phyloP scores from a whole-genome alignment of 2,888 invertebrate species.

The Ectobius pallidus region DNA sequence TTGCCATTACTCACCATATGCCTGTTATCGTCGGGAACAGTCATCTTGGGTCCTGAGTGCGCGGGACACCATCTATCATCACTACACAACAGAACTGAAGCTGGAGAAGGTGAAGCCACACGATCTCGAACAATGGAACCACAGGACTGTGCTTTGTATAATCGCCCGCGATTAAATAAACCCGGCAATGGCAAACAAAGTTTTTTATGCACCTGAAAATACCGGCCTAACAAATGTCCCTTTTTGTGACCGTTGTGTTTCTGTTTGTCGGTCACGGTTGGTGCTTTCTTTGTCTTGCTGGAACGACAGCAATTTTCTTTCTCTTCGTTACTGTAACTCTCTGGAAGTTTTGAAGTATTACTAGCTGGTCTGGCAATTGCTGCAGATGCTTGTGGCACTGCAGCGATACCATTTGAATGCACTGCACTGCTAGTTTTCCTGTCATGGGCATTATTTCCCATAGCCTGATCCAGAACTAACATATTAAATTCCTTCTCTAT shows the following conservation, averaged over 20 bases:
- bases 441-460: background rate
- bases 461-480: background rate
- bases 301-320: slow-evolving; percentile 44
- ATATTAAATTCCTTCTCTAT: slow-evolving; percentile 3
- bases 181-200: slow-evolving; percentile 66
- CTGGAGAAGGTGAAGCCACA: slow-evolving; percentile 54
- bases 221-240: slow-evolving; percentile 67
- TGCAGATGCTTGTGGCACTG: background rate
- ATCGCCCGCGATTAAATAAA: slow-evolving; percentile 60
- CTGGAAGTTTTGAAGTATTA: background rate
- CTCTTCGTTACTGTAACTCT: slow-evolving; percentile 36
- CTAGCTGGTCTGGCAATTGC: background rate
- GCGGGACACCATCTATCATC: slow-evolving; percentile 53
- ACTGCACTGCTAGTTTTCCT: background rate
- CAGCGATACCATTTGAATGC: background rate
- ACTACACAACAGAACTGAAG: slow-evolving; percentile 51
- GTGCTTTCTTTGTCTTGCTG: slow-evolving; percentile 26
- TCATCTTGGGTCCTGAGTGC: slow-evolving; percentile 51
- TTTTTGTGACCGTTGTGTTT: slow-evolving; percentile 55
- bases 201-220: slow-evolving; percentile 71
- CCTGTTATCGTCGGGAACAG: slow-evolving; percentile 20
- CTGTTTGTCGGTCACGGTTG: slow-evolving; percentile 47
- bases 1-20: slow-evolving; percentile 29
- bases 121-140: slow-evolving; percentile 64
- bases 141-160: slow-evolving; percentile 69